Percentiles rank a stretch among this genome's conserved stretches.
Evolutionary conservation across 1,140 invertebrate species (phyloP).

Genomic region (Antheraea mylitta): DNA sequence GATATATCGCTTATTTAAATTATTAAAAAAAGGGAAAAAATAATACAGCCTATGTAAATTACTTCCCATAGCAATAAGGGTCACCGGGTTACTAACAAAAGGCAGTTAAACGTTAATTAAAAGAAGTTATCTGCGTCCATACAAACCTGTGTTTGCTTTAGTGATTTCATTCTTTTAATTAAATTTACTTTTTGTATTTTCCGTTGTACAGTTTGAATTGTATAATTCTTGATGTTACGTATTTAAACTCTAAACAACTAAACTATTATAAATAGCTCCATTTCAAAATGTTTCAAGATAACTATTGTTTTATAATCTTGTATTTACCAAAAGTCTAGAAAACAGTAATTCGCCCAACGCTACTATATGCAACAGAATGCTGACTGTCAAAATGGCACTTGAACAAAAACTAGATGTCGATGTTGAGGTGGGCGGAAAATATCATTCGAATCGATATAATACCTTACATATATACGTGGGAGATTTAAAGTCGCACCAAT

Average conservation of each 20-base stretch:
- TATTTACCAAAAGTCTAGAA: no score
- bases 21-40: neutral
- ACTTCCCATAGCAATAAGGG: neutral
- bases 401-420: no score
- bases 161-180: slow-evolving; percentile 6
- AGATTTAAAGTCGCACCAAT: no score
- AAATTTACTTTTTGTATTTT: slow-evolving; percentile 9
- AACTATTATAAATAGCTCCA: neutral
- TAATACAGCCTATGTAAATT: neutral
- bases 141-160: slow-evolving; percentile 5
- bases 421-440: no score
- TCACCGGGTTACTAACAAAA: neutral
- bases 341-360: no score
- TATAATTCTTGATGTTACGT: neutral
- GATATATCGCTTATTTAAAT: neutral
- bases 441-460: no score
- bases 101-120: neutral
- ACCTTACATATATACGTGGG: no score
- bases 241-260: neutral
- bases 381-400: no score
- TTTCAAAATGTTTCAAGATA: neutral
- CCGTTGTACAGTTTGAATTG: neutral
- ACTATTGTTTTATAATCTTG: no score
- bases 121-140: slow-evolving; percentile 2
- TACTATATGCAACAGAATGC: no score